Conservation (phyloP, 2,888 invertebrate genomes). For the Coronaproctus castanopsis region DNA sequence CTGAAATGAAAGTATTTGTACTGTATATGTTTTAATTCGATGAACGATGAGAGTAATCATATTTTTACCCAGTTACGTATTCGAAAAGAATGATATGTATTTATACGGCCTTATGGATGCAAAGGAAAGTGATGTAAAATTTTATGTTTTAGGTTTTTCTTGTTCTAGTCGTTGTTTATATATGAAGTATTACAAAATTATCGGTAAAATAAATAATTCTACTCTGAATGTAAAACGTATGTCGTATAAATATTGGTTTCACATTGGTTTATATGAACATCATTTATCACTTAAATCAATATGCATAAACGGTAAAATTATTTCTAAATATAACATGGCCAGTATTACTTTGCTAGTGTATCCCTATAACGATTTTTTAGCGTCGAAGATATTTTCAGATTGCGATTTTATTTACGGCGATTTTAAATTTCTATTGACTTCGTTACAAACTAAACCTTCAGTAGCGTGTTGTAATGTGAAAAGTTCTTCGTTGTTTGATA, state of each 20-base stretch:
- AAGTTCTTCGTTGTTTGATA: background rate
- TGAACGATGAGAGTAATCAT: background rate
- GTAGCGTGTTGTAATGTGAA: background rate
- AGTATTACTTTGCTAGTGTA: constrained; percentile 3
- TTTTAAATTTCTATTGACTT: background rate
- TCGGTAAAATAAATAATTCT: background rate
- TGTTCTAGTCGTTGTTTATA: background rate
- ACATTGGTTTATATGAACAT: background rate
- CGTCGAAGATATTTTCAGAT: constrained; percentile 1
- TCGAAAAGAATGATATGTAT: background rate
- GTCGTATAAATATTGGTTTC: constrained; percentile 1
- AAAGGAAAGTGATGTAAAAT: background rate
- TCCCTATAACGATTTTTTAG: background rate
- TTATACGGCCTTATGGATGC: constrained; percentile 2
- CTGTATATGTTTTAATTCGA: no score
- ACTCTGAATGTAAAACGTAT: background rate
- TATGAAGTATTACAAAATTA: background rate
- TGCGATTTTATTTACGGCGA: background rate
- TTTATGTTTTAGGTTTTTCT: constrained; percentile 7
- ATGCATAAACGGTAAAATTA: background rate
- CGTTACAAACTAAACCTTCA: background rate
- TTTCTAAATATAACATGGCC: background rate
- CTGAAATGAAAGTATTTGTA: no score
- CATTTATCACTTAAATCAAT: background rate
- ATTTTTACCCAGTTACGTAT: constrained; percentile 2